These are phyloP conservation scores for Saccostrea glomerata DNA, from an alignment of 1,140 invertebrate species.

Conservation along the genomic window DNA sequence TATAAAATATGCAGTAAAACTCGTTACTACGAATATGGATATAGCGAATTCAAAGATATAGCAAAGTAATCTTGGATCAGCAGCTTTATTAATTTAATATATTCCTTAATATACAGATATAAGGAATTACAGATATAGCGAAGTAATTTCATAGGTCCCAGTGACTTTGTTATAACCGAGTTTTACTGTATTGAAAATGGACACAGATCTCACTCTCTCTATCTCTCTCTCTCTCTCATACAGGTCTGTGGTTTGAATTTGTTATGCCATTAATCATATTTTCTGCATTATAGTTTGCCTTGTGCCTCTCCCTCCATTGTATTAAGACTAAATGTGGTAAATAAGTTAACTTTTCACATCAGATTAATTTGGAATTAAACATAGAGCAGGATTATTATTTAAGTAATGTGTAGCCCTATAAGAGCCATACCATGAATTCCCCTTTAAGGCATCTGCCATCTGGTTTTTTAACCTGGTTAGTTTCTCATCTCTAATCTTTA, in stretches of 20 bases:
- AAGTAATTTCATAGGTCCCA: no score
- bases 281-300: background rate
- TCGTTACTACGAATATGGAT: no score
- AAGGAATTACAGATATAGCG: no score
- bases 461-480: conserved; percentile 71
- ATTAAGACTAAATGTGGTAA: background rate
- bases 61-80: no score
- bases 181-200: no score
- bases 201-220: no score
- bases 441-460: conserved; percentile 75
- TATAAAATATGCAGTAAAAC: no score
- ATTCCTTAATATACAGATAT: no score
- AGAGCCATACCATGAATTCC: conserved; percentile 72
- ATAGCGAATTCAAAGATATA: no score
- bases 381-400: background rate
- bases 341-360: background rate
- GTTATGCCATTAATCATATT: background rate
- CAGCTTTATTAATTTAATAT: no score
- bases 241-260: background rate
- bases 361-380: background rate
- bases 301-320: background rate
- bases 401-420: background rate
- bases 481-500: conserved; percentile 71
- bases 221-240: no score
- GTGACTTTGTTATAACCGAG: no score